Conservation (phyloP, 2,888 invertebrate species). For the Autographa gamma region DNA sequence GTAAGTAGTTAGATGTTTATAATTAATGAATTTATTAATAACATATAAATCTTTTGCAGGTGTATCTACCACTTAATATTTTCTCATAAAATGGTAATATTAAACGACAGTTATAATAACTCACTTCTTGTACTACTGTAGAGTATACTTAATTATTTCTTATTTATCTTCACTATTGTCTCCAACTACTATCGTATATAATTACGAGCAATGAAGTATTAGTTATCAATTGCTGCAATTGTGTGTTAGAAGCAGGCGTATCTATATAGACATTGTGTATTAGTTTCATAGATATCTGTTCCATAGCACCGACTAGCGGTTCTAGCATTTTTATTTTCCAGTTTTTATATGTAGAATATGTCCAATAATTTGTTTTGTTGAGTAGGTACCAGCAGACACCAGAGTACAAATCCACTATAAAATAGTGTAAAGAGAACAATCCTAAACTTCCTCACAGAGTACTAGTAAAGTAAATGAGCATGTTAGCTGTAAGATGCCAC, state of each 20-base stretch:
- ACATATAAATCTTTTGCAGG: conserved; percentile 77
- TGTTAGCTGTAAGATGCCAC: conserved; percentile 82
- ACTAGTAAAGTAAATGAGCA: conserved; percentile 77
- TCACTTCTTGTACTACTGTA: conserved; percentile 70
- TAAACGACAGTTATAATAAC: conserved; percentile 63
- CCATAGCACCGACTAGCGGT: conserved; percentile 82
- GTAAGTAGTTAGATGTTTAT: conserved; percentile 42
- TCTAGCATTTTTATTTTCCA: conserved; percentile 76
- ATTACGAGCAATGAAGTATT: conserved; percentile 72
- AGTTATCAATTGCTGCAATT: conserved; percentile 78
- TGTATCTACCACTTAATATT: conserved; percentile 65
- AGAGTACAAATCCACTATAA: conserved; percentile 67
- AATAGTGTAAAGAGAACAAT: conserved; percentile 70
- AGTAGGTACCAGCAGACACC: conserved; percentile 72
- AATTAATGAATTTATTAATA: conserved; percentile 55
- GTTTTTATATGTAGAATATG: conserved; percentile 74
- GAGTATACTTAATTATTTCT: conserved; percentile 70
- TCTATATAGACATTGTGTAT: conserved; percentile 75
- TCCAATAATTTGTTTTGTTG: conserved; percentile 66
- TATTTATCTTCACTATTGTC: conserved; percentile 76
- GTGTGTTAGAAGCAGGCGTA: conserved; percentile 79
- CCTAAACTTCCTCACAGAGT: conserved; percentile 73
- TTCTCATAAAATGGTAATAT: conserved; percentile 74
- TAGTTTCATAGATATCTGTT: conserved; percentile 79
- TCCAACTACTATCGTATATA: conserved; percentile 67